Conservation (phyloP, 2,888 invertebrate species). For the Epinotia demarniana region DNA sequence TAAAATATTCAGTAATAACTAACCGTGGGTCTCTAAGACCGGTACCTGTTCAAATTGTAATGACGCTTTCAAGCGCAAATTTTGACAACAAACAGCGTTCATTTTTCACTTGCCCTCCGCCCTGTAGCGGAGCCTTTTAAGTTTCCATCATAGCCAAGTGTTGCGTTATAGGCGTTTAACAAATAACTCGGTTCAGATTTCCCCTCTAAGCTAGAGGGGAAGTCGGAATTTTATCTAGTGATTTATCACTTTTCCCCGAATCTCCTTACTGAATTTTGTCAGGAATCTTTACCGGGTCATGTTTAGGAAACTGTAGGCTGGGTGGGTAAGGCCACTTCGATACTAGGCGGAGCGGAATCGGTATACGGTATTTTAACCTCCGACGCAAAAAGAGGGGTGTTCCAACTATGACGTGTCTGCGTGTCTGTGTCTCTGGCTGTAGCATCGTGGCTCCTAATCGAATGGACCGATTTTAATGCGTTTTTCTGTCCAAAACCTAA, state of each 20-base stretch:
- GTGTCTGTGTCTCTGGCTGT: too few species aligned
- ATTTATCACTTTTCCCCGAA: slow-evolving; percentile 15
- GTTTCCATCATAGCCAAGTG: not conserved
- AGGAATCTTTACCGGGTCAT: not conserved
- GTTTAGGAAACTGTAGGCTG: not conserved
- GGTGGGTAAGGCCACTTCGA: not conserved
- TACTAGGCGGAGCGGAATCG: too few species aligned
- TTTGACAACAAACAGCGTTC: not conserved
- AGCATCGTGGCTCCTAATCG: too few species aligned
- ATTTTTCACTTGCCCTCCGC: not conserved
- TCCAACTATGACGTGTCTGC: too few species aligned
- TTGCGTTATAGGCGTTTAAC: not conserved
- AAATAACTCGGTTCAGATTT: not conserved
- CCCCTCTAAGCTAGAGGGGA: slow-evolving; percentile 25
- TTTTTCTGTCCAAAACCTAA: too few species aligned
- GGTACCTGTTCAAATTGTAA: not conserved
- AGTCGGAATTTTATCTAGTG: slow-evolving; percentile 27
- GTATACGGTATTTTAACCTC: too few species aligned
- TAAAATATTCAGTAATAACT: too few species aligned
- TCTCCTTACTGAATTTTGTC: not conserved
- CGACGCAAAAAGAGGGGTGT: too few species aligned
- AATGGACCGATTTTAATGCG: too few species aligned
- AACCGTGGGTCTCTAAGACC: too few species aligned
- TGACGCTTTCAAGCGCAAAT: not conserved
- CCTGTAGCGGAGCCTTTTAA: not conserved